Evolutionary conservation across 2,888 invertebrate species (phyloP), one percentile per base, ranked within the genome.

Genomic region (Mythimna vitellina): DNA sequence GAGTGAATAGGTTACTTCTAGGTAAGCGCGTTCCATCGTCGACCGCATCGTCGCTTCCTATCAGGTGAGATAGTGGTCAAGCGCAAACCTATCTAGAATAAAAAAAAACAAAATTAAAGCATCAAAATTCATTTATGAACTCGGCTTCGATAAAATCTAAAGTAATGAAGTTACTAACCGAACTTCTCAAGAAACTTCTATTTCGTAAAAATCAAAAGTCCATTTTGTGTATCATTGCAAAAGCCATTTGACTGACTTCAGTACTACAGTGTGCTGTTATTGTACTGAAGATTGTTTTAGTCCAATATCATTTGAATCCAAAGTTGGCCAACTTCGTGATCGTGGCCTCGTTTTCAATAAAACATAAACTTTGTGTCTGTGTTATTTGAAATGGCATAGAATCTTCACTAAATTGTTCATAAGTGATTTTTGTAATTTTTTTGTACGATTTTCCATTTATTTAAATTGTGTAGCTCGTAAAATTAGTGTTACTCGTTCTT

Each of bases 241-340:
- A 73, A 51, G 60, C 53, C 60, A 60, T 73, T 64, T 65, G 46
- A 49, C 32, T 42, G 57, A 9, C 35, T 35, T 35, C 35, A 9
- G 35, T 35, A 35, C 35, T 35, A 35, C 35, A 38, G 58, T 63
- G 25, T 49, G 32, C 35, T 65, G 70, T 70, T 81, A n/a, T n/a
- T n/a, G 38, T 57, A 65, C 54, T 68, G 20, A 71, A 86, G 75
- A 87, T 82, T 83, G 82, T 85, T 84, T 80, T 58, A 80, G 22
- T 81, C 64, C 67, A 84, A 86, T 80, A 86, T 84, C 78, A 84
- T 85, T 82, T 80, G 76, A 82, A 78, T 82, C 29, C 64, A 71
- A 87, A 82, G 78, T 83, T 78, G 38, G 3, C 49, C 53, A 74
- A 78, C 78, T 81, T 83, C 65, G 35, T 60, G 70, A 70, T 76